Conservation (phyloP, 2,888 invertebrate genomes). For the Rhamnusium bicolor region DNA sequence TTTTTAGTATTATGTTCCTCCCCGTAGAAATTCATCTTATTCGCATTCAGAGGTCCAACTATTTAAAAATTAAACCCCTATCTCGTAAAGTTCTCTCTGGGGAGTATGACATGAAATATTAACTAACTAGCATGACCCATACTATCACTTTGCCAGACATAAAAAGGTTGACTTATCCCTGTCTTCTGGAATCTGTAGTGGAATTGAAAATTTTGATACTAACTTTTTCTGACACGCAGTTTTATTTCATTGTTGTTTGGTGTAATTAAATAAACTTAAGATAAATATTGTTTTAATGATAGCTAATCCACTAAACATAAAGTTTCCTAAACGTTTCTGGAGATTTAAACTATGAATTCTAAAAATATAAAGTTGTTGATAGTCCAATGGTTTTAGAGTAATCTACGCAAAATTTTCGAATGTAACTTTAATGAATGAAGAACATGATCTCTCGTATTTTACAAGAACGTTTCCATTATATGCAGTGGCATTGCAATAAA, state of each 20-base stretch:
- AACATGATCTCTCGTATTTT: too few species aligned
- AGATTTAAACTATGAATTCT: too few species aligned
- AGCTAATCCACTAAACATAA: too few species aligned
- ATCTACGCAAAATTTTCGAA: too few species aligned
- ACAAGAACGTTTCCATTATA: too few species aligned
- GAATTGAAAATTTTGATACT: not conserved
- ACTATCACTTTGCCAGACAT: constrained; percentile 29
- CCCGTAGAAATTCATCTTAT: not conserved
- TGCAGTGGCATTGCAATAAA: too few species aligned
- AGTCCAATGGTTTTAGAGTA: too few species aligned
- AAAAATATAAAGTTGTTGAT: too few species aligned
- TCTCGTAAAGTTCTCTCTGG: constrained; percentile 42
- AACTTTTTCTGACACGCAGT: not conserved
- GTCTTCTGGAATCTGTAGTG: not conserved
- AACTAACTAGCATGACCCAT: constrained; percentile 41
- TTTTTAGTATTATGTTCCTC: not conserved
- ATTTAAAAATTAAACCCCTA: constrained; percentile 40
- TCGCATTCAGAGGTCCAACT: constrained; percentile 22
- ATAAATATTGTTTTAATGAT: too few species aligned
- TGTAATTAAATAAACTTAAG: not conserved
- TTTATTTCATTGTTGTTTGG: not conserved
- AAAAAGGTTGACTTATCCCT: not conserved
- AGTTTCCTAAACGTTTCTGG: too few species aligned
- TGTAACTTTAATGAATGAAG: too few species aligned
- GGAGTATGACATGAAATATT: constrained; percentile 38